These are phyloP conservation scores for Oreochromis aureus DNA, from an alignment of 2,113 vertebrate species.

Conservation along the genomic window DNA sequence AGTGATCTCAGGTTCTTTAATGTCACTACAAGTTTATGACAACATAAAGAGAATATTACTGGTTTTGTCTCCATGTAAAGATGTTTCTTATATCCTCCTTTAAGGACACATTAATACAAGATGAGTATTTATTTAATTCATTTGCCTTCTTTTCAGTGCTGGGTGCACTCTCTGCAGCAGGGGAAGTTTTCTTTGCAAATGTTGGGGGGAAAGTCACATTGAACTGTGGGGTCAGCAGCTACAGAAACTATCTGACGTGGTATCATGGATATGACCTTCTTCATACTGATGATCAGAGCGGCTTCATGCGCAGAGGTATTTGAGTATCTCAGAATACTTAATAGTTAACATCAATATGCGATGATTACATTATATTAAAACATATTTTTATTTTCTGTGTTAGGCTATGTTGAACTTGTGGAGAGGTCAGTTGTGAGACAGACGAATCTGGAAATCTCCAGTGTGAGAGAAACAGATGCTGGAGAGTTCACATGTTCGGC, in stretches of 20 bases:
- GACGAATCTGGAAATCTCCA: neutral
- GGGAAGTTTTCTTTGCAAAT: too few relatives aligned
- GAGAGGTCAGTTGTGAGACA: fast-evolving
- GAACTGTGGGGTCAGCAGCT: fast-evolving
- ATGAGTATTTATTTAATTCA: too few relatives aligned
- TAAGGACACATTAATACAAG: too few relatives aligned
- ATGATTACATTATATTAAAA: too few relatives aligned
- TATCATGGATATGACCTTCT: fast-evolving
- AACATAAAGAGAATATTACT: too few relatives aligned
- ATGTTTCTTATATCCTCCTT: too few relatives aligned
- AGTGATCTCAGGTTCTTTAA: too few relatives aligned
- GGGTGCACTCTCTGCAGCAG: too few relatives aligned
- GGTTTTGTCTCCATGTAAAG: too few relatives aligned
- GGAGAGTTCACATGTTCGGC: constrained; percentile 17
- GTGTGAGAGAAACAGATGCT: neutral
- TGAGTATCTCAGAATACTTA: fast-evolving
- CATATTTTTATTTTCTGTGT: neutral
- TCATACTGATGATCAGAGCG: fast-evolving
- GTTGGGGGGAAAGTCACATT: neutral
- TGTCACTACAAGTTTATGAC: too few relatives aligned
- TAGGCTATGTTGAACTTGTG: fast-evolving
- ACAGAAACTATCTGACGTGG: fast-evolving
- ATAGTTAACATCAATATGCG: neutral
- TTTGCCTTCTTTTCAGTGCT: too few relatives aligned
- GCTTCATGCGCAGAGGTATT: fast-evolving